phyloP scores from a whole-genome alignment of 2,888 invertebrate genomes.

The Disparrhopalites patrizii region DNA sequence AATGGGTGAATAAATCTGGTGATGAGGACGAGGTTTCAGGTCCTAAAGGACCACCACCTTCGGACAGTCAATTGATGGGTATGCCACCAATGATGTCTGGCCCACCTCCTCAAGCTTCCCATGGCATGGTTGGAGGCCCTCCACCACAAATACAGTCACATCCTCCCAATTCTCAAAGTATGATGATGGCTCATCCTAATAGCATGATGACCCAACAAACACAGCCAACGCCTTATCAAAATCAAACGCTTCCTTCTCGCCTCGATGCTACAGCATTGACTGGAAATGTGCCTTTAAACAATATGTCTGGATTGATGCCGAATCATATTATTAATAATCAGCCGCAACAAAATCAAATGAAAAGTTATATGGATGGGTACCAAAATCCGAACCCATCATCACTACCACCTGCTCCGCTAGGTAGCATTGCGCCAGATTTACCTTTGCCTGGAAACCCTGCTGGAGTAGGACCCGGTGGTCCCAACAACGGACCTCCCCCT shows the following conservation, averaged over 20 bases:
- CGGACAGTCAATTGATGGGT: conserved; percentile 57
- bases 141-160: conserved; percentile 2
- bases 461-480: not conserved
- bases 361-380: conserved; percentile 2
- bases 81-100: conserved; percentile 20
- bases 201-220: conserved; percentile 24
- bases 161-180: not conserved
- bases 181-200: conserved; percentile 7
- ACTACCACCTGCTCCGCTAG: not conserved
- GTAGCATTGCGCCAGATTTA: not conserved
- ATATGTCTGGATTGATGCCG: conserved; percentile 1
- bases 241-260: conserved; percentile 9
- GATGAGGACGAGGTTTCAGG: conserved; percentile 59
- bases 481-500: conserved; percentile 17
- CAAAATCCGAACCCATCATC: conserved; percentile 12
- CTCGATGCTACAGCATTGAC: conserved; percentile 9
- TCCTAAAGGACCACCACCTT: conserved; percentile 61
- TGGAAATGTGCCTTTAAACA: conserved; percentile 18
- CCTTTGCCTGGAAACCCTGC: not conserved
- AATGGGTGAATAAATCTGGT: conserved; percentile 79
- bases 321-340: conserved; percentile 13
- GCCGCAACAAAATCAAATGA: conserved; percentile 13
- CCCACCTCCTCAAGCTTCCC: conserved; percentile 24
- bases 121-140: conserved; percentile 18
- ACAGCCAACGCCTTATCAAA: conserved; percentile 28